Evolutionary conservation across 2,888 invertebrate species (phyloP).

Genomic region (Strigamia transsilvanica): DNA sequence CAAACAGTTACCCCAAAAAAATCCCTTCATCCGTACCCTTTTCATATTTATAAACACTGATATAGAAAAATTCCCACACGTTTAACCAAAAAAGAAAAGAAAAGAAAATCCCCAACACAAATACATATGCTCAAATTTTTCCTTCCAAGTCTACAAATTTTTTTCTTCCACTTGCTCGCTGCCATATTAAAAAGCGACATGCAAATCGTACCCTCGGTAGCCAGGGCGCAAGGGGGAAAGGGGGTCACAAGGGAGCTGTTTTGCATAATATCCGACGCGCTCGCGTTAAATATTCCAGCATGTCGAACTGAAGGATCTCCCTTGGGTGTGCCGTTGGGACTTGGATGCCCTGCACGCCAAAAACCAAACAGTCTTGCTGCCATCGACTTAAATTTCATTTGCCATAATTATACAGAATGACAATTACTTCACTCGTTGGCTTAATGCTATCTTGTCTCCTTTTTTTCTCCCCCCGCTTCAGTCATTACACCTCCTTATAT

Average conservation of each 20-base stretch:
- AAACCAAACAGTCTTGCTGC: slow-evolving; percentile 22
- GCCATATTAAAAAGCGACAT: slow-evolving; percentile 42
- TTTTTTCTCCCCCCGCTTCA: not conserved
- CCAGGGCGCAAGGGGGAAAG: slow-evolving; percentile 39
- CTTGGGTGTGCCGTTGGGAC: slow-evolving; percentile 21
- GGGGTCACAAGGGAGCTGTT: slow-evolving; percentile 34
- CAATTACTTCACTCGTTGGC: slow-evolving; percentile 16
- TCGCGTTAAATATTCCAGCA: slow-evolving; percentile 28
- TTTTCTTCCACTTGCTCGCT: not conserved
- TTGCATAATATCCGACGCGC: slow-evolving; percentile 34
- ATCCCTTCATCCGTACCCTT: not conserved
- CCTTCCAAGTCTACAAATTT: not conserved
- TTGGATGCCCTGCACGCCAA: slow-evolving; percentile 12
- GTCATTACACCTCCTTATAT: not conserved
- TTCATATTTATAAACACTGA: not conserved
- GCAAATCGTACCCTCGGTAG: slow-evolving; percentile 42
- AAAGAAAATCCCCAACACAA: not conserved
- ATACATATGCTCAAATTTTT: slow-evolving; percentile 6
- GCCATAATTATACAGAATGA: not conserved
- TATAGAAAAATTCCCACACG: not conserved
- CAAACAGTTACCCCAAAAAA: slow-evolving; percentile 3
- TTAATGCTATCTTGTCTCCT: not conserved
- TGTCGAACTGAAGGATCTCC: slow-evolving; percentile 35
- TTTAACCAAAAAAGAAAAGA: not conserved
- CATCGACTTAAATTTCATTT: slow-evolving; percentile 37